Base-by-base conservation (phyloP, 2,888 invertebrate genomes). In the Drosophila neoperkinsi region DNA sequence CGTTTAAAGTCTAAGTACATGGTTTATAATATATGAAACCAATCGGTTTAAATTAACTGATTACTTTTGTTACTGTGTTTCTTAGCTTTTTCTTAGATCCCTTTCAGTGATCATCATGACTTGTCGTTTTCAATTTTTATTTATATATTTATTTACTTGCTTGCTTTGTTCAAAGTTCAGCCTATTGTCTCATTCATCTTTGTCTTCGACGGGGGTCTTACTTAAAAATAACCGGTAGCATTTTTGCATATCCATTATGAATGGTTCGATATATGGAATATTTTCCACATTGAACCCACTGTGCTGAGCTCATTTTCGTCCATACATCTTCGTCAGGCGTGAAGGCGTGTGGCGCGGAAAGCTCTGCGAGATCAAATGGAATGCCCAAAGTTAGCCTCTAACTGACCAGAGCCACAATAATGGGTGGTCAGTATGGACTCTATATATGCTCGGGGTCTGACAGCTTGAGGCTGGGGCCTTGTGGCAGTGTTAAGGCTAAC, bases 341-440 rank as follows among this genome's bases (percentile, higher is more conserved):
- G 55, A 18, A 18, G 21, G 3, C 10, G 7, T 38, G 25, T 30
- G 41, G 36, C 57, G 46, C n/a, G 33, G 18, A 64, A 62, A 64
- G 38, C 63, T 33, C 18, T 31, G n/a, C 38, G 7, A 28, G 51
- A 67, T 49, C 34, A 50, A 7, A 33, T 5, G 9, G 21, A 57
- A 51, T 46, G 41, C 21, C 34, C 30, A 34, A 18, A 62, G 11
- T 36, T 57, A 6, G 59, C 3, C 49, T 36, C 52, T 34, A 56
- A 81, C 82, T 81, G 81, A 81, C 82, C 79, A 57, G 64, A 65
- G 68, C 68, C 61, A 71, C 65, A 59, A 51, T 50, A 68, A 16
- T 51, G 52, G 55, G 46, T 53, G 57, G 57, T 59, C 70, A 71
- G 36, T 21, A 21, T 57, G 49, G 25, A 31, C 55, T 71, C 38